A percentile compares a stretch with the other conserved stretches of the same genome.
Evolutionary conservation across 2,797 vertebrate species (phyloP).

Genomic region (Zenarchopterus dispar): DNA sequence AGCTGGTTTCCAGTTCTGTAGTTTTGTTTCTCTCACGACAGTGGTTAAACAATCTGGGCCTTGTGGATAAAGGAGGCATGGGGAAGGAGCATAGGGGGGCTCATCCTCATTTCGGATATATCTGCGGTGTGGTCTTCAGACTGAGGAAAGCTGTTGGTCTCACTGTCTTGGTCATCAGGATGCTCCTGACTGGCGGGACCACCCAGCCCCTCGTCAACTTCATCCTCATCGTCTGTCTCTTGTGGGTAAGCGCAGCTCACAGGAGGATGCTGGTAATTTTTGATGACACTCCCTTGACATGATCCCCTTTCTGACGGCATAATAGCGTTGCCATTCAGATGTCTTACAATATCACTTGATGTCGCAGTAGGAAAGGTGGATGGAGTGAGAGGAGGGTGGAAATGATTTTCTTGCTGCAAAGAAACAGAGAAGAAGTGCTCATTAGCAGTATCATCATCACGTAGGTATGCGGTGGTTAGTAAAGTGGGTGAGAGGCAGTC

Average conservation of each 20-base stretch:
- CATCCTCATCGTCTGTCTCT: slow-evolving; percentile 74
- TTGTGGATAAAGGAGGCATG: slow-evolving; percentile 79
- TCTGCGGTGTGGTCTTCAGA: slow-evolving; percentile 85
- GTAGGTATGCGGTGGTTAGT: slow-evolving; percentile 21
- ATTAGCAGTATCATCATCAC: slow-evolving; percentile 14
- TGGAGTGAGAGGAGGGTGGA: slow-evolving; percentile 74
- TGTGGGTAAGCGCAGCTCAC: slow-evolving; percentile 58
- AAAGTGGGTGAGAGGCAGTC: slow-evolving; percentile 28
- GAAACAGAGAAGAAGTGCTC: slow-evolving; percentile 15
- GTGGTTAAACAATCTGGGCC: slow-evolving; percentile 88
- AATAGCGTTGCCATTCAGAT: slow-evolving; percentile 69
- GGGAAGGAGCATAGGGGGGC: slow-evolving; percentile 73
- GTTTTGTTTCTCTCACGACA: background rate
- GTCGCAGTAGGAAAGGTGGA: slow-evolving; percentile 50
- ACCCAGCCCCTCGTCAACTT: slow-evolving; percentile 76
- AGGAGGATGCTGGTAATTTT: slow-evolving; percentile 58
- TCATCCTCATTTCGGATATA: slow-evolving; percentile 80
- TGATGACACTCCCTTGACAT: slow-evolving; percentile 45
- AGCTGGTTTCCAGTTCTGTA: background rate
- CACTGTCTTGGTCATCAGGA: slow-evolving; percentile 79
- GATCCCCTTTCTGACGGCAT: slow-evolving; percentile 53
- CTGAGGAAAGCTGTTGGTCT: slow-evolving; percentile 84
- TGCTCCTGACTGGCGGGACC: slow-evolving; percentile 73
- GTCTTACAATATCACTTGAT: slow-evolving; percentile 62
- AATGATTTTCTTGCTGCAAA: slow-evolving; percentile 63